Percentiles rank a stretch among this genome's conserved stretches.
phyloP scores from a whole-genome alignment of 2,113 vertebrate genomes.

The Pavo muticus region DNA sequence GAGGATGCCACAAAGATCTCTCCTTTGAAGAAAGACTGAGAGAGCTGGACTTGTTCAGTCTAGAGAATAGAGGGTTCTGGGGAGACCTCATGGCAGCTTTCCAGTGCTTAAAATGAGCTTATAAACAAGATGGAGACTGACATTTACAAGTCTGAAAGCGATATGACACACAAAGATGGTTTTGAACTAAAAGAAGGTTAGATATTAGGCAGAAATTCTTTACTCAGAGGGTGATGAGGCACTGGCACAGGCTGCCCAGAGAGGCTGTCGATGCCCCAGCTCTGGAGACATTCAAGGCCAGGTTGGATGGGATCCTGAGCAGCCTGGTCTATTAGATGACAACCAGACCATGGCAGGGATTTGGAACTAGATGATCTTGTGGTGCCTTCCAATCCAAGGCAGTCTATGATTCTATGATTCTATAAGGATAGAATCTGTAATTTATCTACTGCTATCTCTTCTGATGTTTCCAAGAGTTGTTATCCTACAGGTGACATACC shows the following conservation, averaged over 20 bases:
- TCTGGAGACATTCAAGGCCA: not conserved
- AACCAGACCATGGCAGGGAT: not conserved
- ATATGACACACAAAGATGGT: too few relatives aligned
- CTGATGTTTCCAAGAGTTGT: not conserved
- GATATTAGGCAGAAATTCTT: too few relatives aligned
- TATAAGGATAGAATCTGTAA: not conserved
- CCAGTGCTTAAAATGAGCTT: too few relatives aligned
- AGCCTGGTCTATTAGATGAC: not conserved
- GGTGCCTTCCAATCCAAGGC: not conserved
- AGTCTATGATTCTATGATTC: not conserved
- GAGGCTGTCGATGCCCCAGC: not conserved
- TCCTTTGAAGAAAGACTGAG: too few relatives aligned
- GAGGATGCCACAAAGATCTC: too few relatives aligned
- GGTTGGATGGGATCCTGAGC: not conserved
- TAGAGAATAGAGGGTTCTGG: too few relatives aligned
- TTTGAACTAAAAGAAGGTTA: too few relatives aligned
- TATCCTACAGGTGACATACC: not conserved
- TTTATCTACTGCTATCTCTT: not conserved
- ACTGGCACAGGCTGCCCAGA: not conserved
- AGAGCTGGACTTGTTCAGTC: too few relatives aligned
- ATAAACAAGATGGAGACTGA: too few relatives aligned
- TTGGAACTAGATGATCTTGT: too few relatives aligned
- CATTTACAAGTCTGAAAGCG: too few relatives aligned
- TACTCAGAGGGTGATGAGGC: not conserved
- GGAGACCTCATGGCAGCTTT: too few relatives aligned